A percentile compares a stretch with the other conserved stretches of the same genome.
phyloP scores from a whole-genome alignment of 2,113 vertebrate genomes.

The Empidonax alnorum region DNA sequence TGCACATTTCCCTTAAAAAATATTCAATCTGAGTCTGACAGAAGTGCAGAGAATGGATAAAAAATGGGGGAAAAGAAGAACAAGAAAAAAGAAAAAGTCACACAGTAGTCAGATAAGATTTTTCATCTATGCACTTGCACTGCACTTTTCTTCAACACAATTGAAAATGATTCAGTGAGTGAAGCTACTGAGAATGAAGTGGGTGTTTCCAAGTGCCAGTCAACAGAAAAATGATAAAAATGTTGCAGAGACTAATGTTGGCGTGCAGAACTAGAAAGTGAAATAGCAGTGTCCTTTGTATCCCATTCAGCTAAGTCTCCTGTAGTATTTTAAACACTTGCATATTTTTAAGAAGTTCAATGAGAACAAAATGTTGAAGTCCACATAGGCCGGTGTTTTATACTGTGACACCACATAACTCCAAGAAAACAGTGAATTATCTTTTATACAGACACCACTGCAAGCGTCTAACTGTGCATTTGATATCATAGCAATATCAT shows the following conservation, averaged over 20 bases:
- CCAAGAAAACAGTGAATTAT: neutral
- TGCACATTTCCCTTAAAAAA: neutral
- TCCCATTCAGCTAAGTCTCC: neutral
- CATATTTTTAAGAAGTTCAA: neutral
- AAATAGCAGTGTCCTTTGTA: neutral
- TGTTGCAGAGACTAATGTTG: neutral
- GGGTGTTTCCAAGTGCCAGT: constrained; percentile 37
- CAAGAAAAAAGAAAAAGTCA: neutral
- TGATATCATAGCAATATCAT: neutral
- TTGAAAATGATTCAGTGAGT: neutral
- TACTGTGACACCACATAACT: neutral
- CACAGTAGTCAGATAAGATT: neutral
- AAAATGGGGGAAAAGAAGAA: rapidly evolving
- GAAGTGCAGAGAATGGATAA: neutral
- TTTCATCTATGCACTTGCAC: neutral
- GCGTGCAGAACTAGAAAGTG: neutral
- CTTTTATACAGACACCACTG: neutral
- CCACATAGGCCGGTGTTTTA: neutral
- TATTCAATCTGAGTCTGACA: neutral
- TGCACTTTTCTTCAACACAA: neutral
- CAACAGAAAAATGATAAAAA: constrained; percentile 34
- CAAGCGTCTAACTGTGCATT: neutral
- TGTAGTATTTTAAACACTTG: neutral
- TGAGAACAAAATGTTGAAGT: neutral
- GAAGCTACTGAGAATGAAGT: constrained; percentile 11